Evolutionary conservation across 64 coral and sea anemone species (phyloP), one percentile per base, ranked within the genome.

Genomic region (Catalaphyllia jardinei): DNA sequence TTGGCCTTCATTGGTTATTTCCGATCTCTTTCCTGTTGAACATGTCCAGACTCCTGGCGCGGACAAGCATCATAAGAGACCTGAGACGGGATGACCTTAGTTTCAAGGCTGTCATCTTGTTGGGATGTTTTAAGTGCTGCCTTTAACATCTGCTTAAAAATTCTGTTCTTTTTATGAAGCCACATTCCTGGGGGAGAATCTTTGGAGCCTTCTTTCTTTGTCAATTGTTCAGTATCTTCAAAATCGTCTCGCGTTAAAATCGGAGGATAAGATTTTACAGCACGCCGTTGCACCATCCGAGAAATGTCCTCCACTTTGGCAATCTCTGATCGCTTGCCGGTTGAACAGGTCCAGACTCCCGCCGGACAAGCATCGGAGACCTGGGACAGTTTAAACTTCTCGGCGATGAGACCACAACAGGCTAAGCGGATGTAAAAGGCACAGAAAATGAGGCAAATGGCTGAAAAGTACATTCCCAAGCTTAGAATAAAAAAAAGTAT

Each of bases 241-340:
- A 30, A 3, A 42, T 38, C 11, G 52, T 55, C 52, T 11, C 52
- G 52, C 10, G 52, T 55, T 9, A 3, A 55, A 55, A 55, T 55
- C 13, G 52, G 0, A 9, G 4, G 13, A 39, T 39, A 39, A 39
- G 38, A 39, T 39, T 39, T 39, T 39, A 39, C 38, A 39, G 38
- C 38, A 39, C 0, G 38, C 4, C 38, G 0, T 39, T 39, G 38
- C 38, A 39, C 18, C 33, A 14, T 35, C 13, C 42, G 3, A 29
- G 33, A 2, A 55, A 14, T 55, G 9, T 55, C 52, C 2, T 55
- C 52, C 13, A 14, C 72, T 30, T 28, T 72, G 69, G 0, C 69
- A 75, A 35, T 75, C 73, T 39, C 31, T 75, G 30, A 75, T 75
- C 73, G 73, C 19, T 75, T 75, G 2, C 73, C 73, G 15, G 73